These are phyloP conservation scores for Epizoanthus scotinus DNA, from an alignment of 92 coral and sea anemone species.

Conservation along the genomic window DNA sequence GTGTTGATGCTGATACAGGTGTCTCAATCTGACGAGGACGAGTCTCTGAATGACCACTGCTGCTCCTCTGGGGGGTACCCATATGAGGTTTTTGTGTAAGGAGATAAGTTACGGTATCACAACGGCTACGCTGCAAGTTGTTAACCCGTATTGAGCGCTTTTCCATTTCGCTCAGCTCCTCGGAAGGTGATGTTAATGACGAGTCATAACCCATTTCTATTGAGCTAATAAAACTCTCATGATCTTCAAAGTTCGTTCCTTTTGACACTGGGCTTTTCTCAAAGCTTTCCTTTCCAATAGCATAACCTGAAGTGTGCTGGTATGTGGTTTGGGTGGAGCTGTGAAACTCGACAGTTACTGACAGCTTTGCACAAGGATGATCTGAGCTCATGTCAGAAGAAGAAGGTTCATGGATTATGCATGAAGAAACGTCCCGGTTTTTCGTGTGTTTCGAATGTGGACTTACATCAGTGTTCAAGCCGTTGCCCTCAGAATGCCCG, in stretches of 20 bases:
- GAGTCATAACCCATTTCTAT: conserved; percentile 21
- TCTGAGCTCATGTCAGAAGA: not conserved
- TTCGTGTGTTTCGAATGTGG: not conserved
- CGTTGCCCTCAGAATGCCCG: no score
- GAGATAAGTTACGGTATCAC: conserved; percentile 26
- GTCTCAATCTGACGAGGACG: conserved; percentile 9
- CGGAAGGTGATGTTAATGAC: not conserved
- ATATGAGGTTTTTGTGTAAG: not conserved
- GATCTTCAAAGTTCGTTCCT: conserved; percentile 23
- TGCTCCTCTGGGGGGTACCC: conserved; percentile 25
- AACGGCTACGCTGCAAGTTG: conserved; percentile 15
- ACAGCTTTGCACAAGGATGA: not conserved
- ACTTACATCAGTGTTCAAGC: no score
- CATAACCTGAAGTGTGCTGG: conserved; percentile 57
- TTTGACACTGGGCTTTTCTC: conserved; percentile 12
- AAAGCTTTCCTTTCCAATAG: conserved; percentile 44
- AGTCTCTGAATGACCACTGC: not conserved
- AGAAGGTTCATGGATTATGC: no score
- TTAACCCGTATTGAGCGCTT: not conserved
- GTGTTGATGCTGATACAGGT: conserved; percentile 26
- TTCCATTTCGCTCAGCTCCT: not conserved
- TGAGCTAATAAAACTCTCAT: not conserved
- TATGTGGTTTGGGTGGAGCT: conserved; percentile 10
- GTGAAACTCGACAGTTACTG: not conserved
- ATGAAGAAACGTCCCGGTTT: no score